Base-by-base conservation (phyloP, 1,140 invertebrate genomes). In the Zelostemma sp. region DNA sequence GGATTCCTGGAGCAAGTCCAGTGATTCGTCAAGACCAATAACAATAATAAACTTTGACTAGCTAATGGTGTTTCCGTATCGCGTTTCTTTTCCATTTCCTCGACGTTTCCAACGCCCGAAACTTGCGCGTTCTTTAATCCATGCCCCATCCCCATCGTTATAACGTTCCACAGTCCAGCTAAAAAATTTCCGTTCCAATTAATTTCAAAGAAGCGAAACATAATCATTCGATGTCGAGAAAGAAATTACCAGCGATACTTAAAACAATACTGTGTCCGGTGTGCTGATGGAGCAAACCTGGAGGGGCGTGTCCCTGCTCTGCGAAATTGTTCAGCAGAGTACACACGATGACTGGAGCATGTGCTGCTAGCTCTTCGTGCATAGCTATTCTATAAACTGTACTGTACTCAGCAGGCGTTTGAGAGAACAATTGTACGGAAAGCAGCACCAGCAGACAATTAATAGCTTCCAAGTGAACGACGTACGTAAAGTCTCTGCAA, bases 21-120 rank as follows among this genome's bases (percentile, higher is more conserved):
- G 84, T 98, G 96, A 87, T 98, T 99, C 2, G 94, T 91, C 57
- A 99, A 86, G 45, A 97, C 91, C 51, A 99, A 86, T 38, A 97
- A 84, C 18, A 99, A 86, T 43, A 98, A 84, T 35, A 97, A 88
- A 72, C 95, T 95, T 83, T 97, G 95, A 86, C 93, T 94, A 56
- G 95, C 94, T 68, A 97, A 86, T 14, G 94, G 91, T 77, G 90
- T 85, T 80, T 87, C 86, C 68, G 86, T 85, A 51, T 86, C 81
- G 11, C 83, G 76, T 62, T 84, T 84, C 68, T 68, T 80, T 47
- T 86, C 82, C 9, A 77, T 73, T 1, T 83, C 82, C 17, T 84
- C 82, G 6, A 62, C 59, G 28, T 50, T 70, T 35, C 80, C 77
- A 40, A 77, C 74, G 54, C 72, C 79, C 3, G 77, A 43, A 19